A percentile compares a stretch with the other conserved stretches of the same genome.
Evolutionary conservation across 2,113 vertebrate species (phyloP).

Genomic region (Atractosteus spatula): DNA sequence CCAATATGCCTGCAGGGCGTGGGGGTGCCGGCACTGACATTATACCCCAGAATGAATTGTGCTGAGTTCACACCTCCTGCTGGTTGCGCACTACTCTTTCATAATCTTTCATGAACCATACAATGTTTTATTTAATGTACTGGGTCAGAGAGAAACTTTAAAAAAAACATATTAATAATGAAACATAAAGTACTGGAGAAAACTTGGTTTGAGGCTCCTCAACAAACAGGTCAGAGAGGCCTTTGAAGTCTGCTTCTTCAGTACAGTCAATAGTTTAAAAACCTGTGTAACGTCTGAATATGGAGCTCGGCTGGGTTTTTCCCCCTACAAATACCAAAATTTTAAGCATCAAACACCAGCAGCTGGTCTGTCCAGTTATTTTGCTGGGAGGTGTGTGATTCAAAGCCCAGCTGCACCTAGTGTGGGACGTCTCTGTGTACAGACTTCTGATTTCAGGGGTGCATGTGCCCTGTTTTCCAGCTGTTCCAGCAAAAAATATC

Average conservation of each 20-base stretch:
- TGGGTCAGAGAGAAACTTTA: conserved; percentile 93
- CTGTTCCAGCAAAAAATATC: no score
- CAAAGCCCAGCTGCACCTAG: no score
- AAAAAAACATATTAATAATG: conserved; percentile 86
- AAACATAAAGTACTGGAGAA: conserved; percentile 63
- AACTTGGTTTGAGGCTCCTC: conserved; percentile 70
- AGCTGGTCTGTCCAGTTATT: conserved; percentile 44
- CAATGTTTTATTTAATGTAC: conserved; percentile 99
- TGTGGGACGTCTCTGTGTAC: no score
- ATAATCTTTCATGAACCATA: conserved; percentile 97
- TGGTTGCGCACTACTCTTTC: conserved; percentile 92
- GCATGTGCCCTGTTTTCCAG: no score
- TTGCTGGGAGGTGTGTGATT: conserved; percentile 10
- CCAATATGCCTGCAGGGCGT: conserved; percentile 90
- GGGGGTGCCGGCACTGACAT: conserved; percentile 88
- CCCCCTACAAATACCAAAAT: conserved; percentile 65
- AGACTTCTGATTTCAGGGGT: no score
- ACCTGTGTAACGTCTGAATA: conserved; percentile 73
- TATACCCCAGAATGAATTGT: conserved; percentile 89
- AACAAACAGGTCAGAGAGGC: conserved; percentile 74
- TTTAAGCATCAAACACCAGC: conserved; percentile 31
- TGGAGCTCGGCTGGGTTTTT: conserved; percentile 63
- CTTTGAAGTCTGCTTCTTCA: conserved; percentile 73
- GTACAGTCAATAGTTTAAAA: conserved; percentile 79
- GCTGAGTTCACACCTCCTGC: conserved; percentile 88